Evolutionary conservation across 2,888 invertebrate genomes (phyloP).

Genomic region (Parascotia fuliginaria): DNA sequence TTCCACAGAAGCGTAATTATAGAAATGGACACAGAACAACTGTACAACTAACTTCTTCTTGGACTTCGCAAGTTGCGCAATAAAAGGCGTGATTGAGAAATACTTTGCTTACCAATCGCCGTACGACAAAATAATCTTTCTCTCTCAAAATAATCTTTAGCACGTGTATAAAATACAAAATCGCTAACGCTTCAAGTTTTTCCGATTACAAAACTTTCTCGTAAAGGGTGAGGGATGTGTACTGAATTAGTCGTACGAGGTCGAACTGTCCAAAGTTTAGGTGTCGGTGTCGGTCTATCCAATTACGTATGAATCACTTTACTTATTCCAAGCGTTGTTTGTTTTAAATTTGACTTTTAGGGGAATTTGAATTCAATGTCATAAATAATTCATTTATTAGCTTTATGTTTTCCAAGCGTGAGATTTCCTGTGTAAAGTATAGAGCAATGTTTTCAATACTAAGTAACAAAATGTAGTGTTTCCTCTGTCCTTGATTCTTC

Average conservation of each 20-base stretch:
- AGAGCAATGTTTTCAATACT: no score
- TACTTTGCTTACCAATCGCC: background rate
- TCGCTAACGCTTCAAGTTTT: conserved; percentile 34
- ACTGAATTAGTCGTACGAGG: conserved; percentile 41
- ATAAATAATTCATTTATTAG: background rate
- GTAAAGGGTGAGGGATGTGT: conserved; percentile 41
- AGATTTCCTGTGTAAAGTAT: no score
- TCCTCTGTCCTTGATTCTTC: no score
- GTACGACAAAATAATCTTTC: background rate
- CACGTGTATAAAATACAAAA: background rate
- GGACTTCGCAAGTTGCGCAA: background rate
- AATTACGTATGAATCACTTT: conserved; percentile 47
- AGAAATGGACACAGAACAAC: no score
- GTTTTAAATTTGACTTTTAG: conserved; percentile 1
- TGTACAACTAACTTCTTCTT: no score
- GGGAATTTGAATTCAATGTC: background rate
- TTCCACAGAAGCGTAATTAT: no score
- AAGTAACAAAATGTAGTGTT: no score
- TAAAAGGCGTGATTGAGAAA: no score
- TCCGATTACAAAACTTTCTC: conserved; percentile 46
- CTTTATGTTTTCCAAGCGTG: no score
- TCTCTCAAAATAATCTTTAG: no score
- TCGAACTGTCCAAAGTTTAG: conserved; percentile 44
- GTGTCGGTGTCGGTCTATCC: conserved; percentile 41
- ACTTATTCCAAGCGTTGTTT: conserved; percentile 18